Evolutionary conservation across 2,797 vertebrate genomes (phyloP).

Genomic region (Siniperca scherzeri): DNA sequence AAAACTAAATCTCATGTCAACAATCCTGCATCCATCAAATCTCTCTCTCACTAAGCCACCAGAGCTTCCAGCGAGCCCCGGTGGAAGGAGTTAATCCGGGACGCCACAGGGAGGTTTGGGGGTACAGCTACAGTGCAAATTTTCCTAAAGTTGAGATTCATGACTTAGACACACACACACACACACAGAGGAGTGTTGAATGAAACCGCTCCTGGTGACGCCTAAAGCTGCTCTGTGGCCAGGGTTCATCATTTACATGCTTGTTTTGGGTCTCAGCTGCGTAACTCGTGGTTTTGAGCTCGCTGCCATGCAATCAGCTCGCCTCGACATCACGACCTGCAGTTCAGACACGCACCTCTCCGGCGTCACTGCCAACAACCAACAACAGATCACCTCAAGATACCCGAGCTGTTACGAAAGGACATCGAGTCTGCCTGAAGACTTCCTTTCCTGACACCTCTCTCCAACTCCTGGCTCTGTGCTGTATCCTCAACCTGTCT

Average conservation of each 20-base stretch:
- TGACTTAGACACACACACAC: neutral
- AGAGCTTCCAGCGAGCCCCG: slow-evolving; percentile 8
- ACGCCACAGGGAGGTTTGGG: neutral
- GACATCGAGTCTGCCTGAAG: neutral
- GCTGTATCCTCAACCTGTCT: neutral
- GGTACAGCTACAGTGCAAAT: neutral
- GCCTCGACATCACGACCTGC: neutral
- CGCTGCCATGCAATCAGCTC: slow-evolving; percentile 14
- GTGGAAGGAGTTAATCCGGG: slow-evolving; percentile 20
- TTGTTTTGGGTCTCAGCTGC: slow-evolving; percentile 34
- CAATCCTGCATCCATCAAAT: slow-evolving; percentile 7
- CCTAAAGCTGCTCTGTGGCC: slow-evolving; percentile 21
- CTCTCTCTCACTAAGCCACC: neutral
- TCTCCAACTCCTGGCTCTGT: neutral
- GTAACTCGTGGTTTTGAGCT: slow-evolving; percentile 2
- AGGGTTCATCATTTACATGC: neutral
- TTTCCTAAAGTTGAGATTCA: neutral
- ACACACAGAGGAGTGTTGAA: neutral
- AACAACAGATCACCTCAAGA: neutral
- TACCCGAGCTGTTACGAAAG: neutral
- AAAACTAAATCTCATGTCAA: slow-evolving; percentile 1
- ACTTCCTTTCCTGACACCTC: neutral
- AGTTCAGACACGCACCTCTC: no score
- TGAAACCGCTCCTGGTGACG: slow-evolving; percentile 15
- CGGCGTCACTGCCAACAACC: neutral